Conservation (phyloP, 2,797 vertebrate species). For the Acipenser oxyrinchus region DNA sequence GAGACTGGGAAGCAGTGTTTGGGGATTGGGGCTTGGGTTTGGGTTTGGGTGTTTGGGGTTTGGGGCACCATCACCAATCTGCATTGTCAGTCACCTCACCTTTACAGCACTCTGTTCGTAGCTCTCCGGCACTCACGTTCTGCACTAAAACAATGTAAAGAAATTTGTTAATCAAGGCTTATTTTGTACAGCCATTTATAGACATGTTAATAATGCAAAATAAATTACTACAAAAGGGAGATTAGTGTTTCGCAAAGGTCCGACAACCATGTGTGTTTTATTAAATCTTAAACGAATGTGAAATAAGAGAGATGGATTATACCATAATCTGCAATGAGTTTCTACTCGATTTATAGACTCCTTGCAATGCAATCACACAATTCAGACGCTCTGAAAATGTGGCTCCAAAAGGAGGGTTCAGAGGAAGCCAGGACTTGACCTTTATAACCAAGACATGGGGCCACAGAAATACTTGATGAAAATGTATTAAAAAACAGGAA, state of each 20-base stretch:
- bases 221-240: too few species aligned
- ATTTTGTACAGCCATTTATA: neutral
- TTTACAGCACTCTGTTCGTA: too few species aligned
- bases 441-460: neutral
- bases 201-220: neutral
- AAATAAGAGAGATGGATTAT: neutral
- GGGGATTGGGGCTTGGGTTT: too few species aligned
- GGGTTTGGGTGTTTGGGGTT: too few species aligned
- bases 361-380: neutral
- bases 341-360: neutral
- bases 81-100: too few species aligned
- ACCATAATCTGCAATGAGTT: neutral
- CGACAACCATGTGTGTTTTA: neutral
- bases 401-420: neutral
- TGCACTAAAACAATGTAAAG: neutral
- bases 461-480: neutral
- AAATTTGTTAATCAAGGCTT: neutral
- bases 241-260: too few species aligned
- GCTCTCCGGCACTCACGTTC: neutral
- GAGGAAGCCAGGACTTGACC: neutral
- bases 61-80: too few species aligned
- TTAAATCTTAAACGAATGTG: neutral
- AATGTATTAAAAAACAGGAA: neutral
- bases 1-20: too few species aligned
- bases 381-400: neutral